phyloP scores from a whole-genome alignment of 2,888 invertebrate genomes.

The Xestia rhomboidea region DNA sequence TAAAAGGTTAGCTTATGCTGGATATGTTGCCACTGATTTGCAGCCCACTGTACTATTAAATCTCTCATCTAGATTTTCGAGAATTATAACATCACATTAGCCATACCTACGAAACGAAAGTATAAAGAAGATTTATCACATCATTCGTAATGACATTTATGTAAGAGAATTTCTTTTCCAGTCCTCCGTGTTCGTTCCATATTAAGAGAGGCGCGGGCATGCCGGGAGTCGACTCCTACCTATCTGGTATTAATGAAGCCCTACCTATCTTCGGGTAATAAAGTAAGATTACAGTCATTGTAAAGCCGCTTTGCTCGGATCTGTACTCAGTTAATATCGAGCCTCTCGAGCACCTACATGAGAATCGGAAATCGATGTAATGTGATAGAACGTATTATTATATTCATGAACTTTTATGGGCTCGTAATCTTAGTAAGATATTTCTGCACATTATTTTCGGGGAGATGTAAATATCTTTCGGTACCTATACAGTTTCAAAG shows the following conservation, averaged over 20 bases:
- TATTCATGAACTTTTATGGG: conserved; percentile 45
- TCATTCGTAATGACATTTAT: conserved; percentile 12
- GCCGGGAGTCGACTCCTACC: conserved; percentile 13
- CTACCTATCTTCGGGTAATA: conserved; percentile 75
- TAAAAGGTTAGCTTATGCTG: neutral
- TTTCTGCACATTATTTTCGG: conserved; percentile 8
- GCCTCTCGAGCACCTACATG: conserved; percentile 38
- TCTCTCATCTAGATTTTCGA: neutral
- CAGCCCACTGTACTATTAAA: neutral
- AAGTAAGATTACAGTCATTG: conserved; percentile 81
- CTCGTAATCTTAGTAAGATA: conserved; percentile 32
- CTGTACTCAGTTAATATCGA: conserved; percentile 61
- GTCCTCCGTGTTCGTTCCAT: neutral
- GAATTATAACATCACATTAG: neutral
- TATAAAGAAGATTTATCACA: conserved; percentile 2
- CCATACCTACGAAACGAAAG: neutral
- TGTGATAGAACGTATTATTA: conserved; percentile 46
- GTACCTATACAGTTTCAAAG: neutral
- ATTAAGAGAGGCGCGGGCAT: neutral
- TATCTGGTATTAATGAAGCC: conserved; percentile 80
- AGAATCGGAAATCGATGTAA: conserved; percentile 57
- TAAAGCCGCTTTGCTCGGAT: conserved; percentile 69
- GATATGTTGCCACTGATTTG: neutral
- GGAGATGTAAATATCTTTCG: neutral
- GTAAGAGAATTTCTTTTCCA: neutral